phyloP scores from a whole-genome alignment of 92 coral and sea anemone genomes.

The Palythoa heliodiscus region DNA sequence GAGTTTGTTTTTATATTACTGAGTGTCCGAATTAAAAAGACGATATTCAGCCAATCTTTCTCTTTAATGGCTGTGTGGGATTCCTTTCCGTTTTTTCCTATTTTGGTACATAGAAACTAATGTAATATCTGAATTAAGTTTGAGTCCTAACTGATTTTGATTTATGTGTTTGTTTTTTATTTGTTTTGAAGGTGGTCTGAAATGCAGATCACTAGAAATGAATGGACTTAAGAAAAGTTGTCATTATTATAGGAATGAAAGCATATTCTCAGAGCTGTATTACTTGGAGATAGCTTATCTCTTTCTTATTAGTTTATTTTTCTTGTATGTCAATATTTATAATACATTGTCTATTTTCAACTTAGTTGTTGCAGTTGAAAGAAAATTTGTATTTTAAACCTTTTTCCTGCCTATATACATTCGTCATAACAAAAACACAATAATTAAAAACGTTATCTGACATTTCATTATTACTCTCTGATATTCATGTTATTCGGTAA shows the following conservation, averaged over 20 bases:
- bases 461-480: neutral
- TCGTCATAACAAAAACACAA: neutral
- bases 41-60: too few relatives aligned
- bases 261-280: neutral
- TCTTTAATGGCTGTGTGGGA: too few relatives aligned
- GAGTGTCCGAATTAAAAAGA: too few relatives aligned
- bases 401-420: neutral
- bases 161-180: too few relatives aligned
- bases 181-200: too few relatives aligned
- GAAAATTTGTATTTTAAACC: neutral
- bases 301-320: neutral
- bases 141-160: too few relatives aligned
- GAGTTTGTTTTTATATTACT: too few relatives aligned
- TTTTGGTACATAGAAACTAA: too few relatives aligned
- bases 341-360: neutral
- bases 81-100: too few relatives aligned
- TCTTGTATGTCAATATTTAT: neutral
- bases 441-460: neutral
- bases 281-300: too few relatives aligned
- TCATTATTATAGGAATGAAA: neutral
- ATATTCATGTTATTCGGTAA: too few relatives aligned
- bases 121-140: too few relatives aligned
- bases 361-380: neutral
- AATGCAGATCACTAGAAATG: neutral
- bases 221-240: neutral